Evolutionary conservation across 2,113 vertebrate genomes (phyloP).

Genomic region (Machaerirhynchus nigripectus): DNA sequence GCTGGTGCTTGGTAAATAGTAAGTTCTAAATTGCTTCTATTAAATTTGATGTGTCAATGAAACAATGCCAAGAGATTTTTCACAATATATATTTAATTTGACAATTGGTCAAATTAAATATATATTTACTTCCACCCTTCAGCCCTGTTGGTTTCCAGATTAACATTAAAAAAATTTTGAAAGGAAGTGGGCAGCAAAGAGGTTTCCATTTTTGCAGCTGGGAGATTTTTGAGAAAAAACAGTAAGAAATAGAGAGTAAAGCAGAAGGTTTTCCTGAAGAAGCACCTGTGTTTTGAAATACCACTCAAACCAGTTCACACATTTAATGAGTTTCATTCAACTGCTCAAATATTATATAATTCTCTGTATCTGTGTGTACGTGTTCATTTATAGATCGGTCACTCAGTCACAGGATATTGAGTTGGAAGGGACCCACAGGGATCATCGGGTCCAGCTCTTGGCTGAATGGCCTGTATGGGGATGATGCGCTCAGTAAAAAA

Average conservation of each 20-base stretch:
- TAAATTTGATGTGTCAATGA: not conserved
- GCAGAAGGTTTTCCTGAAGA: not conserved
- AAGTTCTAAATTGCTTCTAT: not conserved
- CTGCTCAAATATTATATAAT: not conserved
- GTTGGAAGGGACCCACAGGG: not conserved
- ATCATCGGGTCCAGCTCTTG: rapidly evolving
- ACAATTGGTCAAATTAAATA: too few species aligned
- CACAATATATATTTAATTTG: not conserved
- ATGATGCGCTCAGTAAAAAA: not conserved
- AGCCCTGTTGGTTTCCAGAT: not conserved
- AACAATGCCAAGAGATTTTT: not conserved
- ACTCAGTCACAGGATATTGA: not conserved
- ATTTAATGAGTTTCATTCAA: not conserved
- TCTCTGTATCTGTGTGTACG: not conserved
- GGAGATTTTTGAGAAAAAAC: not conserved
- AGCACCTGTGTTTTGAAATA: not conserved
- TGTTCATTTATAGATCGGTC: not conserved
- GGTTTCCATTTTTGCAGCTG: not conserved
- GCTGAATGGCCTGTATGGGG: not conserved
- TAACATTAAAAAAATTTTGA: not conserved
- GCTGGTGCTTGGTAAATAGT: not conserved
- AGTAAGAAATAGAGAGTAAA: not conserved
- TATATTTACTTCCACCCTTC: too few species aligned
- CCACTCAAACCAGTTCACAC: not conserved
- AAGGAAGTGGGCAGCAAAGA: not conserved